Evolutionary conservation across 1,140 invertebrate species (phyloP).

Genomic region (Neodiprion fabricii): DNA sequence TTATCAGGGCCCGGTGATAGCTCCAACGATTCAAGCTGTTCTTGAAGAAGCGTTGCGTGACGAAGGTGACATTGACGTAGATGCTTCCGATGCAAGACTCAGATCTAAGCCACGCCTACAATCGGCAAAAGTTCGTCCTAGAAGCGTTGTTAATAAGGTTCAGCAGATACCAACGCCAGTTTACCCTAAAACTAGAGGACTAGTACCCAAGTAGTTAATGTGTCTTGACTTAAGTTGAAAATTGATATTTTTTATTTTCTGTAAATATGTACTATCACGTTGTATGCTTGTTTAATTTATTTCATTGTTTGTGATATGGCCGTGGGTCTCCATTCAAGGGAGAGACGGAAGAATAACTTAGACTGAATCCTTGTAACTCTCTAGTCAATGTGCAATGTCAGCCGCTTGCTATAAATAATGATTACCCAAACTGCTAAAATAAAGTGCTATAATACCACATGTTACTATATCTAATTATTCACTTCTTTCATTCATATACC

Average conservation of each 20-base stretch:
- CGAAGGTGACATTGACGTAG: constrained; percentile 77
- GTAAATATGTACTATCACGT: constrained; percentile 12
- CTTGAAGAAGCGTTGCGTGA: constrained; percentile 75
- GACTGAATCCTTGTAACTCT: constrained; percentile 44
- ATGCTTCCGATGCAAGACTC: constrained; percentile 60
- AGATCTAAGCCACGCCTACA: constrained; percentile 46
- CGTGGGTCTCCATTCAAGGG: not conserved
- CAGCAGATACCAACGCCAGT: constrained; percentile 54
- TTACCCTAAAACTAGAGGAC: constrained; percentile 66
- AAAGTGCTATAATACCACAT: not conserved
- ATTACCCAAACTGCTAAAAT: constrained; percentile 11
- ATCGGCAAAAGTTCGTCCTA: constrained; percentile 48
- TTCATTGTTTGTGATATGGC: constrained; percentile 15
- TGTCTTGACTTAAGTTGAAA: not conserved
- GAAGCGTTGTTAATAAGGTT: constrained; percentile 48
- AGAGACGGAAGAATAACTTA: constrained; percentile 16
- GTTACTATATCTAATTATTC: constrained; percentile 4
- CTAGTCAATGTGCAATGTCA: constrained; percentile 49
- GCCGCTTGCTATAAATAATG: constrained; percentile 12
- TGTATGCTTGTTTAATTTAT: constrained; percentile 17
- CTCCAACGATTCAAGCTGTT: constrained; percentile 75
- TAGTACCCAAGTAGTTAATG: constrained; percentile 65
- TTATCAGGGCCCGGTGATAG: constrained; percentile 76
- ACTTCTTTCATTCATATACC: not conserved
- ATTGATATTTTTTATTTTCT: not conserved